Evolutionary conservation across 1,140 invertebrate species (phyloP), one percentile per base, ranked within the genome.

Genomic region (Micrasema minimum): DNA sequence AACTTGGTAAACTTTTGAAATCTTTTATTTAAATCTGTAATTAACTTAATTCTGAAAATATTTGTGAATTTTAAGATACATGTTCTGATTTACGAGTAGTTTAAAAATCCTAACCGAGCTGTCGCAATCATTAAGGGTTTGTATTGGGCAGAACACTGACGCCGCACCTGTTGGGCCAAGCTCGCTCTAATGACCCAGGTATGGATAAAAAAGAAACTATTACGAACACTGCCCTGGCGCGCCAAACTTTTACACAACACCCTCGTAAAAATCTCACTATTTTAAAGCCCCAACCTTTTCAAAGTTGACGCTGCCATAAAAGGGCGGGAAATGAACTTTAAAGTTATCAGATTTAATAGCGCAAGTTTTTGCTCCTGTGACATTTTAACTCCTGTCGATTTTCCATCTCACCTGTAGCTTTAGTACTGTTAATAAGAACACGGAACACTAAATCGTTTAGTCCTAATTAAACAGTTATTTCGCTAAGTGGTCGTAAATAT

Each of bases 401-500:
- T 53, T 23, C 65, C 2, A n/a, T 38, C 37, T 68, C 50, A 22
- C 20, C 50, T 41, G 62, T 66, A 20, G 46, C 46, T 45, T n/a
- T 50, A 26, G 46, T 31, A 31, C 26, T 31, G 26, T 31, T 31
- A 31, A 31, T 31, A 31, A 31, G 10, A 22, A 18, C 62, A 20
- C 5, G 23, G 50, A 9, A 53, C 20, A 31, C 50, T 31, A 14
- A 53, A 31, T 53, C 20, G 23, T 26, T 26, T 31, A 10, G 23
- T 26, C 50, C 20, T 31, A 31, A 4, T 31, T 31, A 53, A 31
- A 53, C 12, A 53, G 2, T 12, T 53, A 1, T 16, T 53, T n/a
- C 11, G n/a, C 23, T 53, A 53, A 11, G 50, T 53, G 50, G 50
- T 31, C 50, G 5, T 53, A 26, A 26, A 53, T 23, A 53, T 12